Percentiles rank a stretch among this genome's conserved stretches.
phyloP scores from a whole-genome alignment of 2,797 vertebrate species.

The Capromys pilorides region DNA sequence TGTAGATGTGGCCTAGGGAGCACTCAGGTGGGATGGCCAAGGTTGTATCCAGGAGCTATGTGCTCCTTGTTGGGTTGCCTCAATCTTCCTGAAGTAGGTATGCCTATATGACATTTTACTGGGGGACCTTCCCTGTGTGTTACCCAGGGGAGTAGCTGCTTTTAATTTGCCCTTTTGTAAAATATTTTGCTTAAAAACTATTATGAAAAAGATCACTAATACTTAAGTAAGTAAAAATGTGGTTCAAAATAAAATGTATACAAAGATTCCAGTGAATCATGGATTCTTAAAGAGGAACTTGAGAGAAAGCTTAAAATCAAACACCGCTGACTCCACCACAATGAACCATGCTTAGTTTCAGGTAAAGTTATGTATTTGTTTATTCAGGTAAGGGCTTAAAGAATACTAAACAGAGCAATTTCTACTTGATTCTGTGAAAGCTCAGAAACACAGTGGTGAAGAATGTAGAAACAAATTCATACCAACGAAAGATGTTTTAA shows the following conservation, averaged over 20 bases:
- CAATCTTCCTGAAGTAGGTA: conserved; percentile 54
- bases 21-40: conserved; percentile 65
- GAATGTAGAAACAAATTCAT: not conserved
- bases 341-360: conserved; percentile 4
- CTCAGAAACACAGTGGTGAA: not conserved
- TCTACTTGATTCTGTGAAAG: conserved; percentile 8
- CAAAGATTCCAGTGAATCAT: conserved; percentile 25
- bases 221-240: conserved; percentile 61
- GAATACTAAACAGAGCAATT: not conserved
- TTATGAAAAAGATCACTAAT: conserved; percentile 60
- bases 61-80: conserved; percentile 62
- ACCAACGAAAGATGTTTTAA: conserved; percentile 27
- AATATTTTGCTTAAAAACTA: conserved; percentile 62
- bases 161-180: conserved; percentile 48
- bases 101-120: conserved; percentile 54
- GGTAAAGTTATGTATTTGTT: not conserved
- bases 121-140: not conserved
- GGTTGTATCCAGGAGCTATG: conserved; percentile 51
- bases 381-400: not conserved
- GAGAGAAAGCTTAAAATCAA: conserved; percentile 6
- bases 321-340: not conserved
- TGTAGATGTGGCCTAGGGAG: conserved; percentile 74
- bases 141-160: conserved; percentile 34
- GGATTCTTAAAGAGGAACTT: conserved; percentile 18
- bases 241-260: conserved; percentile 38